These are phyloP conservation scores for Dryococelus australis DNA, from an alignment of 2,888 invertebrate genomes.

Conservation along the genomic window DNA sequence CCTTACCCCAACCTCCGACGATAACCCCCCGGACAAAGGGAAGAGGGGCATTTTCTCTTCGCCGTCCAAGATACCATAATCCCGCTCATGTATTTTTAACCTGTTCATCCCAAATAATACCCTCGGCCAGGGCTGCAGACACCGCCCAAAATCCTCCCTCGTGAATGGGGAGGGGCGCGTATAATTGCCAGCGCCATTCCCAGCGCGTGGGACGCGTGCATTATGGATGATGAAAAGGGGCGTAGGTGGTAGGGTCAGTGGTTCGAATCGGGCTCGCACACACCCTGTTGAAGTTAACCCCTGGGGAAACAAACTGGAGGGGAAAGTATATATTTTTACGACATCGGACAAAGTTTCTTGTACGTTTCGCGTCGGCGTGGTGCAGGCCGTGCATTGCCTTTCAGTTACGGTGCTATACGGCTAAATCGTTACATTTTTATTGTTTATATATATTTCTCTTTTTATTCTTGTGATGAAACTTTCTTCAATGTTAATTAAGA, in stretches of 20 bases:
- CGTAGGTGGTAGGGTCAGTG: neutral
- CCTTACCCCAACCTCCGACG: neutral
- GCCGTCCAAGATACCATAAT: neutral
- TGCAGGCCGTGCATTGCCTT: too few relatives aligned
- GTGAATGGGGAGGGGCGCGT: neutral
- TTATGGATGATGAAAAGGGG: neutral
- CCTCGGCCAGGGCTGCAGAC: neutral
- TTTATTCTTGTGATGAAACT: too few relatives aligned
- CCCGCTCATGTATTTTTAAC: constrained; percentile 6
- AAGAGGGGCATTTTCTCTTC: neutral
- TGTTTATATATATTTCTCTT: too few relatives aligned
- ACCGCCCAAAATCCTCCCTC: neutral
- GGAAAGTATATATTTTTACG: neutral
- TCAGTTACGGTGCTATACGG: too few relatives aligned
- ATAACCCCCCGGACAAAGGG: neutral
- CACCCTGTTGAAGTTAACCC: neutral
- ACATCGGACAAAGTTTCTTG: neutral
- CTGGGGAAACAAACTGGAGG: neutral
- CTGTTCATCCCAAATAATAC: constrained; percentile 16
- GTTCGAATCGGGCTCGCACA: neutral
- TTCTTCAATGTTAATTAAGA: too few relatives aligned
- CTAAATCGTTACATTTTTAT: too few relatives aligned
- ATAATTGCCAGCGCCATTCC: neutral
- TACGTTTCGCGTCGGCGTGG: too few relatives aligned
- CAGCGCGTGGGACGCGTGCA: neutral